Percentiles rank a stretch among this genome's conserved stretches.
Evolutionary conservation across 2,113 vertebrate species (phyloP).

Genomic region (Psilopogon haemacephalus): DNA sequence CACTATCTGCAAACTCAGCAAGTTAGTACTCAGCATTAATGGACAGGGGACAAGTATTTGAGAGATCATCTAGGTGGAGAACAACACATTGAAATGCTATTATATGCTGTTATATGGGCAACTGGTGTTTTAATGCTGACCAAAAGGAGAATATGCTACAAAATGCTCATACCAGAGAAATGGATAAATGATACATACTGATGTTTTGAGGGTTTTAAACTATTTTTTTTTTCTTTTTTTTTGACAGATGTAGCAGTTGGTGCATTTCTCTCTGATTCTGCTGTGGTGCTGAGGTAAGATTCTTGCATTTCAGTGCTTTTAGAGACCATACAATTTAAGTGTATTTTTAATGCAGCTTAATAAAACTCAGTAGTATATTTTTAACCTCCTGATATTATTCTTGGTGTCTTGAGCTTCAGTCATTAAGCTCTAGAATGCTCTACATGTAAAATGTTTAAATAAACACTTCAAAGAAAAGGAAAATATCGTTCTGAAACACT

Average conservation of each 20-base stretch:
- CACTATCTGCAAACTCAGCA: neutral
- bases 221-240: conserved; percentile 1
- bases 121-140: conserved; percentile 27
- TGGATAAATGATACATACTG: conserved; percentile 34
- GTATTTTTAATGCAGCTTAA: neutral
- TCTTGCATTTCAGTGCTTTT: neutral
- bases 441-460: neutral
- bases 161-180: neutral
- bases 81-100: neutral
- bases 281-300: conserved; percentile 88
- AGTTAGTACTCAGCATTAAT: neutral
- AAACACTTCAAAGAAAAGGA: neutral
- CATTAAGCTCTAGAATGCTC: neutral
- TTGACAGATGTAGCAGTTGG: conserved; percentile 91
- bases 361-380: neutral
- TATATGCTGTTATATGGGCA: conserved; percentile 12
- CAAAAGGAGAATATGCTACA: conserved; percentile 21
- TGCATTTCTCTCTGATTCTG: conserved; percentile 90
- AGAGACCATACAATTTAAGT: conserved; percentile 8
- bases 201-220: neutral
- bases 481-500: neutral
- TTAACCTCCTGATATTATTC: neutral
- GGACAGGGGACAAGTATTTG: neutral
- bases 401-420: conserved; percentile 2
- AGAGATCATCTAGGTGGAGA: neutral